Evolutionary conservation across 1,140 invertebrate genomes (phyloP).

Genomic region (Neodiprion virginianus): DNA sequence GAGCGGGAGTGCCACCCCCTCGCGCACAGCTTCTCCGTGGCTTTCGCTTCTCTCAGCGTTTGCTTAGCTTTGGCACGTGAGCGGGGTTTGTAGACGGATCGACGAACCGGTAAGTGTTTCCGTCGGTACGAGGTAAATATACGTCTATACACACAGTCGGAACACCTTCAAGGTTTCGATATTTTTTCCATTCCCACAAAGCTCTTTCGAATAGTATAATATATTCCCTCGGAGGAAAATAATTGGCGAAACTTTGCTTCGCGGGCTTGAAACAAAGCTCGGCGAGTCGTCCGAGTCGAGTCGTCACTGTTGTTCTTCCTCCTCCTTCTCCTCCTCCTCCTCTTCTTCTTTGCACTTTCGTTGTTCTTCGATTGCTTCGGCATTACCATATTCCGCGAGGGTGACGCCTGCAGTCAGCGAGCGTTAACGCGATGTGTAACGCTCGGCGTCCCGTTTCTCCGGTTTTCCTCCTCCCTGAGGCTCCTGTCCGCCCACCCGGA

Average conservation of each 20-base stretch:
- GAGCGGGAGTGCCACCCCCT: not conserved
- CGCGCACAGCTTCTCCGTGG: not conserved
- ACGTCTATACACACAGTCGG: no score
- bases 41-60: not conserved
- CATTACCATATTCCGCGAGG: no score
- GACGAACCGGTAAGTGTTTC: not conserved
- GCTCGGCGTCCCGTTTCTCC: slow-evolving; percentile 39
- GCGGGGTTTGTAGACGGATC: not conserved
- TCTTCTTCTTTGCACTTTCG: not conserved
- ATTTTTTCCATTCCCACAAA: no score
- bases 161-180: no score
- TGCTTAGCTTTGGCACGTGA: not conserved
- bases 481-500: not conserved
- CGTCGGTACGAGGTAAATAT: not conserved
- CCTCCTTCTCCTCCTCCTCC: not conserved
- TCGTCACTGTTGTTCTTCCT: no score
- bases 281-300: no score
- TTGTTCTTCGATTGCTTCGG: no score
- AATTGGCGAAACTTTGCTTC: no score
- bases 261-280: no score
- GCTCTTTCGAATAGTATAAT: no score
- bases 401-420: not conserved
- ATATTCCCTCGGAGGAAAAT: no score
- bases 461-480: slow-evolving; percentile 18
- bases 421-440: slow-evolving; percentile 40